Conservation (phyloP, 2,113 vertebrate species). For the Varanus salvator region DNA sequence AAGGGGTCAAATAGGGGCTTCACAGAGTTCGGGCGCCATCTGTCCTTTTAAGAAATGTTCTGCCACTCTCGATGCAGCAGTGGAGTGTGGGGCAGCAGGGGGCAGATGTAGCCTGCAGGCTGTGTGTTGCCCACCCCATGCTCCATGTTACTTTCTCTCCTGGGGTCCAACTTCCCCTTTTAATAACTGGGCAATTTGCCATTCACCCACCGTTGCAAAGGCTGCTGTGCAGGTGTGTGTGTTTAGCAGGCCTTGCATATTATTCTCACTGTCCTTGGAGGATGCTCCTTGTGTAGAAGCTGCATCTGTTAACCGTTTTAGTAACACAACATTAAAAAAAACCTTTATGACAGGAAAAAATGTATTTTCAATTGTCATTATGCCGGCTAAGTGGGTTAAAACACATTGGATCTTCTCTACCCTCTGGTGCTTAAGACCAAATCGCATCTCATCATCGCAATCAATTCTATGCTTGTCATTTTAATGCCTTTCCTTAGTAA, state of each 20-base stretch:
- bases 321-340: neutral
- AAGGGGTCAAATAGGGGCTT: too few species aligned
- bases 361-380: neutral
- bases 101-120: too few species aligned
- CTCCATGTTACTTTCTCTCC: neutral
- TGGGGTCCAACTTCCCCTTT: constrained; percentile 1
- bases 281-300: neutral
- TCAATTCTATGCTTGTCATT: neutral
- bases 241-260: neutral
- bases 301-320: constrained; percentile 38
- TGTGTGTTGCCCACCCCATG: too few species aligned
- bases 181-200: neutral
- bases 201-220: too few species aligned
- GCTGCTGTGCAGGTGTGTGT: rapidly evolving
- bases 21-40: too few species aligned
- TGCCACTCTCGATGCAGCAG: too few species aligned
- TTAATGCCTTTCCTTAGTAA: neutral
- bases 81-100: too few species aligned
- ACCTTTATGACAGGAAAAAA: constrained; percentile 13
- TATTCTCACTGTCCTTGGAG: neutral
- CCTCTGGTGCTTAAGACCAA: neutral
- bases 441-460: neutral
- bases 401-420: neutral
- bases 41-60: too few species aligned
- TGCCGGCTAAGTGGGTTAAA: neutral